phyloP scores from a whole-genome alignment of 1,140 invertebrate genomes.

The Rhopalosiphum maidis region DNA sequence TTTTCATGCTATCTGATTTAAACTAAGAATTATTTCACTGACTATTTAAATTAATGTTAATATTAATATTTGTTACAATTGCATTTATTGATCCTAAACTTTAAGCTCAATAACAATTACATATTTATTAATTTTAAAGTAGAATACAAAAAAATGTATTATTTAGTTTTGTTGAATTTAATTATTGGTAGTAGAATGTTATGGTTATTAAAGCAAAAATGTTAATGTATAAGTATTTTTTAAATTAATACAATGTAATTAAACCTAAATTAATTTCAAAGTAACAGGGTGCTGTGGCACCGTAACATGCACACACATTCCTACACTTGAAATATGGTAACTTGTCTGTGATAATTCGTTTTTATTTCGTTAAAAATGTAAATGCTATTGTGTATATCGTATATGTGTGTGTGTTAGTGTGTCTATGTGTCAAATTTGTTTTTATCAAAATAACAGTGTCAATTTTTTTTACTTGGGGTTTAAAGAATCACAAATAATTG shows the following conservation, averaged over 20 bases:
- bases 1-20: background rate
- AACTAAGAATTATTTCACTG: background rate
- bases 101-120: slow-evolving; percentile 24
- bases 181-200: slow-evolving; percentile 27
- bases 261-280: slow-evolving; percentile 17
- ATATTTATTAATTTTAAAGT: slow-evolving; percentile 18
- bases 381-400: slow-evolving; percentile 30
- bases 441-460: slow-evolving; percentile 18
- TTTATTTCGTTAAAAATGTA: slow-evolving; percentile 46
- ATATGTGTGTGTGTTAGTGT: slow-evolving; percentile 12
- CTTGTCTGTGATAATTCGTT: slow-evolving; percentile 51
- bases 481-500: slow-evolving; percentile 5
- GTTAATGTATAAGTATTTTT: slow-evolving; percentile 20
- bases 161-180: slow-evolving; percentile 41
- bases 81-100: slow-evolving; percentile 32
- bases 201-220: slow-evolving; percentile 8
- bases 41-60: background rate
- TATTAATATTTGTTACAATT: background rate
- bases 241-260: background rate
- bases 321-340: slow-evolving; percentile 51
- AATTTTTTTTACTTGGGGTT: slow-evolving; percentile 35
- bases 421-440: slow-evolving; percentile 16
- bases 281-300: slow-evolving; percentile 50
- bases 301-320: slow-evolving; percentile 47
- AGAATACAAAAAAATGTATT: background rate